These are phyloP conservation scores for Spinibarbus caldwelli DNA, from an alignment of 2,797 vertebrate genomes.

Conservation along the genomic window DNA sequence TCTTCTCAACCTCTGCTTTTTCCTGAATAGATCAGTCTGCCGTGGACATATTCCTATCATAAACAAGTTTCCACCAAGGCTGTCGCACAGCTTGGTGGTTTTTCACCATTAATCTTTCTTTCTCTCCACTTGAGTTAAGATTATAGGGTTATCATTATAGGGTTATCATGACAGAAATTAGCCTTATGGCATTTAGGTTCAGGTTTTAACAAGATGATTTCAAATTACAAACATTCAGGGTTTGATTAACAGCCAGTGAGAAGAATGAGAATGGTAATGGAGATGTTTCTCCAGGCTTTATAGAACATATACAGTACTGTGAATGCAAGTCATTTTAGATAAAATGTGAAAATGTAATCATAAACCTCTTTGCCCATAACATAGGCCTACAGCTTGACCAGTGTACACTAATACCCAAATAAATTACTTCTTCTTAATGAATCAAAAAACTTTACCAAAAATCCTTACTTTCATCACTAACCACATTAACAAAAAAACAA, in stretches of 20 bases:
- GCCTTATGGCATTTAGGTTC: background rate
- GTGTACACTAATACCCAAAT: background rate
- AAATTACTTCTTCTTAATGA: background rate
- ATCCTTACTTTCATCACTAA: no score
- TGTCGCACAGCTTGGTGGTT: constrained; percentile 62
- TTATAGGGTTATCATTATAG: background rate
- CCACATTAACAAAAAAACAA: background rate
- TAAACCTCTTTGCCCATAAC: background rate
- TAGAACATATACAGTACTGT: background rate
- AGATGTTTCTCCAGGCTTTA: background rate
- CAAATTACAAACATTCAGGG: background rate
- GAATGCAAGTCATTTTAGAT: background rate
- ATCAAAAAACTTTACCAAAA: background rate
- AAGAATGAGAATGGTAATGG: background rate
- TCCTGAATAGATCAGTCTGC: constrained; percentile 50
- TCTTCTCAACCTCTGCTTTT: constrained; percentile 47
- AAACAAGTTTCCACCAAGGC: constrained; percentile 68
- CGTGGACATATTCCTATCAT: constrained; percentile 29
- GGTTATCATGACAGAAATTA: background rate
- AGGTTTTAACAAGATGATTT: background rate
- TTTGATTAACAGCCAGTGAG: background rate
- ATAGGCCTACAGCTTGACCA: background rate
- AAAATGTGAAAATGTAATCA: background rate
- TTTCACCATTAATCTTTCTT: constrained; percentile 65
- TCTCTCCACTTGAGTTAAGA: constrained; percentile 41